Evolutionary conservation across 2,888 invertebrate species (phyloP), one percentile per base, ranked within the genome.

Genomic region (Choristoneura rosaceana): DNA sequence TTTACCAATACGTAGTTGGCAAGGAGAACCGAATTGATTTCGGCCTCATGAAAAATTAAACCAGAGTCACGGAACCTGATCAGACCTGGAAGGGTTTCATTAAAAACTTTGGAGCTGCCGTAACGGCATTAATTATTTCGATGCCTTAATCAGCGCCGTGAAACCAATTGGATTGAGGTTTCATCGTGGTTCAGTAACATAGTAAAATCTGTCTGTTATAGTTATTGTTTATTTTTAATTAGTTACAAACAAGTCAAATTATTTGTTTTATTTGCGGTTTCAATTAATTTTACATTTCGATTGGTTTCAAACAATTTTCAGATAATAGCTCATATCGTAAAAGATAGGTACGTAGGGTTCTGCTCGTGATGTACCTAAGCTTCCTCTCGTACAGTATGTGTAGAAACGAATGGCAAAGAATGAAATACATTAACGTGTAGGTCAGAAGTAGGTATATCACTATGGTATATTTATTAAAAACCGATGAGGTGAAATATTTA

Each of bases 21-120:
- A 75, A 74, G 76, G 78, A 73, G 74, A 47, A 63, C 60, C 75
- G 77, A 80, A 82, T 80, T 76, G 77, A 82, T 80, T 85, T 82
- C 80, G 79, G 71, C 43, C 74, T 87, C 81, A 83, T 88, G 84
- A 88, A 88, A 88, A 86, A 87, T 87, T 84, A 83, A 90, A 83
- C 79, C 75, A 70, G 77, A 78, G 82, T 79, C 82, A 79, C 74
- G 67, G 71, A 84, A 81, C 50, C 80, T 76, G 80, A 83, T 82
- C 79, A 78, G 61, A 75, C 75, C 69, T 71, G 71, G 79, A 84
- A 84, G 83, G 84, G 84, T 87, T 87, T 84, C 76, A 82, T 84
- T 84, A 79, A 74, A 74, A 82, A 85, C 82, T 79, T 83, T 84
- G 74, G 74, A 76, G 75, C 75, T 73, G 73, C 75, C 79, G 79